Conservation (phyloP, 2,113 vertebrate genomes). For the Hyperopisus bebe region DNA sequence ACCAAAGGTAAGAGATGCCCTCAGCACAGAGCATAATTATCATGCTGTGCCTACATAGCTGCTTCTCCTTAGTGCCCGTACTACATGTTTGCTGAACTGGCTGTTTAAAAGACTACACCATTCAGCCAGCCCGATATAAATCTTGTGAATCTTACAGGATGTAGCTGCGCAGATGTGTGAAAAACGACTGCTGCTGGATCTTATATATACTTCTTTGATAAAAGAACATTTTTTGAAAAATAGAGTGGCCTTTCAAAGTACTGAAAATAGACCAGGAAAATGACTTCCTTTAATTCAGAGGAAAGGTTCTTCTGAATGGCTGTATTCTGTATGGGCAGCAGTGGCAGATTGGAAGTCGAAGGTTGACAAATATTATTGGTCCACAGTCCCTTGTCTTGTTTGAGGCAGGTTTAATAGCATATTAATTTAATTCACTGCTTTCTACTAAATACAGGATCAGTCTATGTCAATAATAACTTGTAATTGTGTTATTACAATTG, state of each 20-base stretch:
- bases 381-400: neutral
- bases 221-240: neutral
- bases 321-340: constrained; percentile 3
- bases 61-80: neutral
- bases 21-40: neutral
- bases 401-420: neutral
- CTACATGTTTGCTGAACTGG: neutral
- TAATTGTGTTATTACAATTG: neutral
- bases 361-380: neutral
- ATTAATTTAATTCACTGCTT: neutral
- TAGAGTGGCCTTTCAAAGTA: neutral
- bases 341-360: neutral
- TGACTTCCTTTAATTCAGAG: neutral
- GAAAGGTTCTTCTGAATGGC: neutral
- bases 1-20: constrained; percentile 74
- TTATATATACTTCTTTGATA: neutral
- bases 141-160: neutral
- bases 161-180: neutral
- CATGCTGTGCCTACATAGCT: neutral
- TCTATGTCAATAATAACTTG: neutral
- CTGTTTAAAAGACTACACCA: neutral
- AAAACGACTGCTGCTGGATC: neutral
- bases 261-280: neutral
- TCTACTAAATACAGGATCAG: neutral
- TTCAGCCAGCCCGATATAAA: neutral